These are phyloP conservation scores for Podiceps cristatus DNA, from an alignment of 2,113 vertebrate species.

Conservation along the genomic window DNA sequence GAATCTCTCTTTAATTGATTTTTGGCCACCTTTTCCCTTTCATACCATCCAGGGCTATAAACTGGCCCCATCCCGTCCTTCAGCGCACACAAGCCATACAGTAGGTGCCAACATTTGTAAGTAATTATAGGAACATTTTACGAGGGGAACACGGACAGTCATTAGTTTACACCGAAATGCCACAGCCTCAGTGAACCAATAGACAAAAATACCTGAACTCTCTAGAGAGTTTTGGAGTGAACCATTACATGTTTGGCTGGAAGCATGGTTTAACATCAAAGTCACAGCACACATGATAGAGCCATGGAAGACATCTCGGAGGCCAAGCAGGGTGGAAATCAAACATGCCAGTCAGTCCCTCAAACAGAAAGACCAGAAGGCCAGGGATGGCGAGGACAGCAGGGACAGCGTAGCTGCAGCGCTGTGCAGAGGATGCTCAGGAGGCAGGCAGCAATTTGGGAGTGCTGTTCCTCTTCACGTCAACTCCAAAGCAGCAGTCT, in stretches of 20 bases:
- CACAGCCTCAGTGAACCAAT: background rate
- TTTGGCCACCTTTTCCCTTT: background rate
- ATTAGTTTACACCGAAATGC: background rate
- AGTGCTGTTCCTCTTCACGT: background rate
- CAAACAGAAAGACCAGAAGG: background rate
- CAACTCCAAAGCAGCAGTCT: background rate
- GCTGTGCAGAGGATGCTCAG: background rate
- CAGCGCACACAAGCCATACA: background rate
- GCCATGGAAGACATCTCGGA: fast-evolving
- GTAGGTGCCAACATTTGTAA: background rate
- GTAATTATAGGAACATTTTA: background rate
- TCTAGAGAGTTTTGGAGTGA: background rate
- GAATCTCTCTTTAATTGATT: background rate
- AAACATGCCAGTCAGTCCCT: background rate
- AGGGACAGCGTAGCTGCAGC: background rate
- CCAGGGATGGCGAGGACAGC: background rate
- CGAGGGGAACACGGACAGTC: background rate
- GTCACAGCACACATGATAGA: background rate
- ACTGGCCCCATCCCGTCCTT: background rate
- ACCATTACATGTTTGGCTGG: background rate
- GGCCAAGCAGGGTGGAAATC: background rate
- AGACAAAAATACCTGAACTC: background rate
- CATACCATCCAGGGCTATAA: background rate
- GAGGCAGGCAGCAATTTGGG: background rate
- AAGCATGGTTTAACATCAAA: background rate